These are phyloP conservation scores for Myotis brandtii DNA, from an alignment of 2,113 vertebrate genomes.

Conservation along the genomic window DNA sequence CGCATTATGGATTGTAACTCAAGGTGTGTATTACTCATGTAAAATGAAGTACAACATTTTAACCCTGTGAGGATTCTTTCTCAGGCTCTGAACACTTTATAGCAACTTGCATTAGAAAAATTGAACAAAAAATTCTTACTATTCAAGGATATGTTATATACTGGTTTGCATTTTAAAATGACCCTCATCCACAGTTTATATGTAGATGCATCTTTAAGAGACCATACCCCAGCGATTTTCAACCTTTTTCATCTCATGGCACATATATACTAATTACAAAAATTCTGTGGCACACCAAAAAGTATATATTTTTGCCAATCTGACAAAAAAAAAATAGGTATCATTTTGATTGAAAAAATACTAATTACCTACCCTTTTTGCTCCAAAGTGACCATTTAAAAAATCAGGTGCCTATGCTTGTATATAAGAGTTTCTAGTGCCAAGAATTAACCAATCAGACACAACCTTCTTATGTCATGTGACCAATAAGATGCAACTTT, in stretches of 20 bases:
- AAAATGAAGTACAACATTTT: slow-evolving; percentile 52
- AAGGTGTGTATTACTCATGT: slow-evolving; percentile 58
- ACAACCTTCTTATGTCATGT: neutral
- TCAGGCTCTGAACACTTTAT: neutral
- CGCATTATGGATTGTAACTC: slow-evolving; percentile 44
- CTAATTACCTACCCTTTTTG: neutral
- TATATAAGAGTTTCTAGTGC: neutral
- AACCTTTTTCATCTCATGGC: neutral
- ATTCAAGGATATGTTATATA: neutral
- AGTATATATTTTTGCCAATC: neutral
- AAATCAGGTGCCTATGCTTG: neutral
- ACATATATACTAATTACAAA: neutral
- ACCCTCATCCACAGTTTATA: neutral
- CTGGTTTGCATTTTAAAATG: neutral
- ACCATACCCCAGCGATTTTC: neutral
- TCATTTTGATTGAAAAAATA: neutral
- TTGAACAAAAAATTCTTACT: neutral
- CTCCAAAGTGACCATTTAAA: neutral
- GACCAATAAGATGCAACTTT: neutral
- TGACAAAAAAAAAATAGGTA: neutral
- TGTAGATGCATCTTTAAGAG: neutral
- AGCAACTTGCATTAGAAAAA: slow-evolving; percentile 5
- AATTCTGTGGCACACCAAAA: neutral
- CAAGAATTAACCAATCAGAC: neutral
- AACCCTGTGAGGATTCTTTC: slow-evolving; percentile 46